Base-by-base conservation (phyloP, 2,113 vertebrate species). In the Corythornis vintsioides region DNA sequence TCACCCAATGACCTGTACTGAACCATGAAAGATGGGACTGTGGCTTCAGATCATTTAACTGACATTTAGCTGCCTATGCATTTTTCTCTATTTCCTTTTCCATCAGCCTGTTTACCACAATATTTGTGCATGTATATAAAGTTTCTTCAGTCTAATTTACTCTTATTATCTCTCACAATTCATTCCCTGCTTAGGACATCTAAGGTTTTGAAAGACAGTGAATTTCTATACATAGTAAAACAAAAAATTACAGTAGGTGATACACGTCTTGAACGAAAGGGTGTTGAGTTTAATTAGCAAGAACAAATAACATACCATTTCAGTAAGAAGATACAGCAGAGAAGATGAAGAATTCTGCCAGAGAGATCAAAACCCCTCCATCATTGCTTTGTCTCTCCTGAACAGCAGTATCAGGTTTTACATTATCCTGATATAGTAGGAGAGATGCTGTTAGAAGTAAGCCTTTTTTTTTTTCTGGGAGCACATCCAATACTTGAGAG, bases 31-130 rank as follows among this genome's bases (percentile, higher is more conserved):
- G 57, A 82, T 92, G 33, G 59, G 59, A 82, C 50, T 69, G 13
- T 76, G 50, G 70, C 83, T 95, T 82, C 89, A 94, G 59, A 78
- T 80, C 64, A 74, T 94, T 96, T 92, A 79, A 70, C 82, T 83
- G 83, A 70, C 63, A n/a, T 93, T 89, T 89, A 79, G 50, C 78
- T 89, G 81, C 63, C 55, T 87, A 64, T 90, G 65, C 70, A 72
- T 72, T 89, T 89, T 78, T 78, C 73, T 84, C 26, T 50, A 64
- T 64, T 96, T 88, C 33, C 21, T 92, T 92, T 89, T 82, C 64
- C 60, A 52, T 75, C 57, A 59, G n/a, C 31, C 42, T 90, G 29
- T 70, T 79, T 53, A 57, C 56, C 42, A 77, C 59, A 94, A 59
- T 90, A 82, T 84, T 95, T 96, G 66, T 91, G 35, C 57, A 64